phyloP scores from a whole-genome alignment of 2,888 invertebrate species.

The Sthenelais limicola region DNA sequence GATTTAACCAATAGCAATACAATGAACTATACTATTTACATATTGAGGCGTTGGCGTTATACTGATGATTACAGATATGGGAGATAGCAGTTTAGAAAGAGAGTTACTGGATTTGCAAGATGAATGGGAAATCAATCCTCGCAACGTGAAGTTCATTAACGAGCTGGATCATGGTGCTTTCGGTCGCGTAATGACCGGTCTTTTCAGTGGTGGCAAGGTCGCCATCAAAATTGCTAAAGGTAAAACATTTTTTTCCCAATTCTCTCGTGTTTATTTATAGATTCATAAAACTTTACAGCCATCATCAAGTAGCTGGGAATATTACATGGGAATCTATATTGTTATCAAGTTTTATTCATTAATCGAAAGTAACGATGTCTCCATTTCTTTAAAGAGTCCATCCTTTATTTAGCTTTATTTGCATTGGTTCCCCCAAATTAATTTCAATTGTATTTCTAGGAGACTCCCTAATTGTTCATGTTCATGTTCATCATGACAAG shows the following conservation, averaged over 20 bases:
- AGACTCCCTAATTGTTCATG: too few relatives aligned
- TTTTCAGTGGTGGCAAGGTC: constrained; percentile 73
- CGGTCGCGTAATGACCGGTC: constrained; percentile 69
- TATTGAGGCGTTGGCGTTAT: neutral
- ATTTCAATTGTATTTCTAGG: too few relatives aligned
- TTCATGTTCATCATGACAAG: too few relatives aligned
- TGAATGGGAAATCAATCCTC: constrained; percentile 69
- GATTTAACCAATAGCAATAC: neutral
- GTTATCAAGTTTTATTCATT: too few relatives aligned
- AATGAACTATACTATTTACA: neutral
- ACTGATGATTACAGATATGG: neutral
- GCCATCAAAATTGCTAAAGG: constrained; percentile 85
- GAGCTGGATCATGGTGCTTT: constrained; percentile 70
- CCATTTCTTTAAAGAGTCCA: too few relatives aligned
- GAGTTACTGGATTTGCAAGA: constrained; percentile 49
- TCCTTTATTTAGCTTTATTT: too few relatives aligned
- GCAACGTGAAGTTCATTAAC: constrained; percentile 62
- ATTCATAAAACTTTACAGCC: too few relatives aligned
- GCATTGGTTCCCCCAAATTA: too few relatives aligned
- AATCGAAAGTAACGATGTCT: too few relatives aligned
- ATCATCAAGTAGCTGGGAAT: too few relatives aligned
- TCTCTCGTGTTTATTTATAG: too few relatives aligned
- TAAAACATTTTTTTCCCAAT: constrained; percentile 65
- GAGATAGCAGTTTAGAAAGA: constrained; percentile 27
- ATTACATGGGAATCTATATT: too few relatives aligned